Evolutionary conservation across 2,888 invertebrate species (phyloP).

Genomic region (Macrosiphum euphorbiae): DNA sequence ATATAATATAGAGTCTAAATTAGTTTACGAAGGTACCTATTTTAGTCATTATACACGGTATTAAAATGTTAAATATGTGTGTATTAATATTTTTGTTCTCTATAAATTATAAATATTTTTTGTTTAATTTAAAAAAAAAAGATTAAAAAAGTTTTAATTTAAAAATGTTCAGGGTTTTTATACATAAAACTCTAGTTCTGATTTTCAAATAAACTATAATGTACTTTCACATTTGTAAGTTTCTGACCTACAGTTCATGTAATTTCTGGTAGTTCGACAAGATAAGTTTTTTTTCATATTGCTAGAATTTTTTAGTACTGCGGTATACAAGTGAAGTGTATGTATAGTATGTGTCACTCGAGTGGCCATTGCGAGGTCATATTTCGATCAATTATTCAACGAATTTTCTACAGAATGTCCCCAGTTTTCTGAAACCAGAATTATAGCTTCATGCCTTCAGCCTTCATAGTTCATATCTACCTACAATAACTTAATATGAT

Average conservation of each 20-base stretch:
- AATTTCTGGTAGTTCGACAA: neutral
- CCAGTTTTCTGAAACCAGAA: neutral
- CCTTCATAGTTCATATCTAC: neutral
- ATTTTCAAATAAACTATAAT: conserved; percentile 37
- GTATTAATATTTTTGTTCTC: neutral
- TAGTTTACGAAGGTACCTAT: neutral
- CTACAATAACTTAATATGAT: neutral
- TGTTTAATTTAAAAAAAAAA: neutral
- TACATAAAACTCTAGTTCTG: neutral
- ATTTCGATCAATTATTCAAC: conserved; percentile 55
- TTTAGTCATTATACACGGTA: neutral
- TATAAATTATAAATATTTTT: neutral
- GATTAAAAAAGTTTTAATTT: conserved; percentile 28
- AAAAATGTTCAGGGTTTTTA: neutral
- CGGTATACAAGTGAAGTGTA: conserved; percentile 20
- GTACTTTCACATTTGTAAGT: neutral
- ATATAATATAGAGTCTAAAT: too few relatives aligned
- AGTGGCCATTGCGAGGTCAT: conserved; percentile 36
- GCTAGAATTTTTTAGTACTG: conserved; percentile 31
- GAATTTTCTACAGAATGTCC: neutral
- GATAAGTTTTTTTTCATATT: conserved; percentile 47
- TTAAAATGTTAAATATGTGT: neutral
- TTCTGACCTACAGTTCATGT: neutral
- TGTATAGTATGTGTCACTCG: neutral
- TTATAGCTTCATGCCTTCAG: too few relatives aligned